Conservation (phyloP, 2,797 vertebrate genomes). For the Mastacembelus armatus region DNA sequence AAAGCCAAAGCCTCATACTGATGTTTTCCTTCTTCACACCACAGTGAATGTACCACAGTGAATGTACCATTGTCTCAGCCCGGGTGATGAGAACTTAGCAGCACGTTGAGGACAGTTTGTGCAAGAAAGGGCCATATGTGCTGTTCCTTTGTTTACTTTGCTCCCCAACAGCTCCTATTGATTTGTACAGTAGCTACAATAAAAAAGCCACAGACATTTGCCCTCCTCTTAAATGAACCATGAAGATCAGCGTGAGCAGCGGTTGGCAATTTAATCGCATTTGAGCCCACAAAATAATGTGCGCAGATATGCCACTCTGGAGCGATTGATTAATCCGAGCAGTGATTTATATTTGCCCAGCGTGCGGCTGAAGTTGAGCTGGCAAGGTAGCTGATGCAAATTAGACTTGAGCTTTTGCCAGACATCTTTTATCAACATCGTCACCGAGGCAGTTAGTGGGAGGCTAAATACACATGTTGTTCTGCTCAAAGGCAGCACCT, state of each 20-base stretch:
- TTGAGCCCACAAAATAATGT: constrained; percentile 74
- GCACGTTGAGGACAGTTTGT: constrained; percentile 60
- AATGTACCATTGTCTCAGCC: constrained; percentile 39
- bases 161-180: constrained; percentile 73
- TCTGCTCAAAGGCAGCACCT: constrained; percentile 29
- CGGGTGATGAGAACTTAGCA: constrained; percentile 46
- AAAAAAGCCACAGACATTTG: constrained; percentile 74
- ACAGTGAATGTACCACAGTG: constrained; percentile 26
- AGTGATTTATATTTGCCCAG: constrained; percentile 70
- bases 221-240: constrained; percentile 74
- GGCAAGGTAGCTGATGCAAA: constrained; percentile 74
- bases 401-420: constrained; percentile 68
- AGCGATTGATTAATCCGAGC: constrained; percentile 70
- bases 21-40: constrained; percentile 51
- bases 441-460: constrained; percentile 62
- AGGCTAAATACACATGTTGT: constrained; percentile 56
- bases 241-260: constrained; percentile 72
- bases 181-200: constrained; percentile 77
- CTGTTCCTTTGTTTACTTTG: constrained; percentile 77
- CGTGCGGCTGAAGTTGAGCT: constrained; percentile 57
- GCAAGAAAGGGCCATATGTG: constrained; percentile 69
- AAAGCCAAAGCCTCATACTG: constrained; percentile 63
- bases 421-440: constrained; percentile 71
- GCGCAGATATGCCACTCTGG: constrained; percentile 68
- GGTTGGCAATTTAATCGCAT: constrained; percentile 72